Evolutionary conservation across 1,140 invertebrate species (phyloP), one percentile per base, ranked within the genome.

Genomic region (Neotoxoptera formosana): DNA sequence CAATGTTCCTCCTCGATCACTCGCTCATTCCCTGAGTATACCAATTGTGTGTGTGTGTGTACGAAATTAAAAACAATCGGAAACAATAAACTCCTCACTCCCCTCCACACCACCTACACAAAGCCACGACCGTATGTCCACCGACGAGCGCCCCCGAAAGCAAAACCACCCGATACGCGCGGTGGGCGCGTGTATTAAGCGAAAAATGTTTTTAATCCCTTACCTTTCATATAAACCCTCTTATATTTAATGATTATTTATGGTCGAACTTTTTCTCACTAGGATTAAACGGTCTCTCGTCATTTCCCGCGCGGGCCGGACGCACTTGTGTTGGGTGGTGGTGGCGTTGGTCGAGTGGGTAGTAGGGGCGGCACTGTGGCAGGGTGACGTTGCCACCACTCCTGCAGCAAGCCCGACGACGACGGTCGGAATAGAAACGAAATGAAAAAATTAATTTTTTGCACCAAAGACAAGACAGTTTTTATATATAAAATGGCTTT

Each of bases 231-330:
- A 56, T 92, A 92, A 84, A 83, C 91, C 91, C 91, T 53, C 81
- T 86, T 86, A 86, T 86, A 93, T 86, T 93, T 93, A 93, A 93
- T 45, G 91, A 93, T 93, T 93, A 93, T 93, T 84, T 93, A 93
- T 45, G 67, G 47, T 36, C 48, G 51, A 93, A 93, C 81, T 93
- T 84, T 93, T 86, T 93, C 91, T 56, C 76, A 36, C 81, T 93
- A 48, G 51, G 81, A 93, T 93, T 93, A 93, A 84, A 34, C 23
- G 53, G 51, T 90, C 88, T 41, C 81, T 92, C 76, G 90, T 91
- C 60, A 91, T 67, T 48, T 47, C 36, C 90, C 90, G 90, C 20
- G 30, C 30, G 17, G 30, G 60, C 30, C 60, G 36, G 87, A 25
- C 25, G 88, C n/a, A 53, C n/a, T n/a, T 14, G 60, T n/a, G 14